Conservation (phyloP, 2,888 invertebrate genomes). For the Oegoconia quadripuncta region DNA sequence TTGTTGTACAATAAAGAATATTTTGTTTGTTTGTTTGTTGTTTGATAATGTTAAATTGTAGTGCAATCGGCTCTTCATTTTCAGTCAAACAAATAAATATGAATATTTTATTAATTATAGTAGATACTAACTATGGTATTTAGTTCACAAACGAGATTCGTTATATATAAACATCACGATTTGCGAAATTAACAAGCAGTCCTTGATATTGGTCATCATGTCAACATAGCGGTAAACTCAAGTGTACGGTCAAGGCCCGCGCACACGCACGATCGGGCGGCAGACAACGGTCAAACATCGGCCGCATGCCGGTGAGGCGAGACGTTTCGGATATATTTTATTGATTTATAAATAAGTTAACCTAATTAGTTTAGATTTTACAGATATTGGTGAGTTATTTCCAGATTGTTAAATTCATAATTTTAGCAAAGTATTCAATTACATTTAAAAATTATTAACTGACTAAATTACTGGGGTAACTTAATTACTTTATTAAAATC, state of each 20-base stretch:
- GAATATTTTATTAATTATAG: no score
- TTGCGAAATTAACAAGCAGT: conserved; percentile 1
- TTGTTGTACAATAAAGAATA: no score
- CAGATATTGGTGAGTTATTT: not conserved
- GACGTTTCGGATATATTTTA: conserved; percentile 26
- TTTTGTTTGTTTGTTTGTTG: no score
- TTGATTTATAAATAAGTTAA: not conserved
- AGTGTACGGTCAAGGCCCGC: conserved; percentile 59
- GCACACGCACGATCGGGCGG: conserved; percentile 29
- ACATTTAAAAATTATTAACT: no score
- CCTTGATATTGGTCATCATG: conserved; percentile 52
- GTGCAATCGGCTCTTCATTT: not conserved
- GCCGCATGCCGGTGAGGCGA: conserved; percentile 29
- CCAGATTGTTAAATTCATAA: no score
- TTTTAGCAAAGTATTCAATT: no score
- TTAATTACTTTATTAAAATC: no score
- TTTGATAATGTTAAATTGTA: no score
- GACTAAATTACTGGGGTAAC: no score
- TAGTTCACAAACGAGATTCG: no score
- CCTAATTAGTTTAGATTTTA: not conserved
- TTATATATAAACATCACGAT: no score
- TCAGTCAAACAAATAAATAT: not conserved
- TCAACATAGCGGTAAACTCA: conserved; percentile 63
- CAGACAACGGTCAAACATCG: conserved; percentile 42
- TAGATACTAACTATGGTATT: no score